Base-by-base conservation (phyloP, 30 jellyfish, hydroid and myxozoan genomes). In the Aurelia aurita complex sp. Pacific region DNA sequence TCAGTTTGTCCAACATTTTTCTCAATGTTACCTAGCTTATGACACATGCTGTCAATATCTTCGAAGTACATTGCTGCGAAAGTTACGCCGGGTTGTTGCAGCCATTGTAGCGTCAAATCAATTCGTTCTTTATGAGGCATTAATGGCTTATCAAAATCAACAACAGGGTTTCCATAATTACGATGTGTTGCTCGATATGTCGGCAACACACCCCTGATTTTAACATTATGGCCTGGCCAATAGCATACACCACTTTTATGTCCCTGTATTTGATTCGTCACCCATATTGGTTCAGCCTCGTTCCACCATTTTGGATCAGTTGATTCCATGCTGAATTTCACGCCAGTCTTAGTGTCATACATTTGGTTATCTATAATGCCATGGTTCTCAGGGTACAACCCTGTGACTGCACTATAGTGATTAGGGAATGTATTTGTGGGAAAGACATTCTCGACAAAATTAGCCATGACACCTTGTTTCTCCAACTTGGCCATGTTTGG, bases 211-310 rank as follows among this genome's bases (percentile, higher is more conserved):
- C 96, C 97, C 16, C 74, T 69, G 4, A 76, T 82, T 33, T 64
- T 73, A 1, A 94, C 93, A 63, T 87, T 76, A 63, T 57, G 90
- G 33, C 97, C 99, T 18, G 99, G 99, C 96, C 96, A 94, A 55
- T 83, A 88, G 68, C 91, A 85, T 19, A 83, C 88, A 4, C 97
- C 99, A 85, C 97, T 94, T 65, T 94, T 77, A 51, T 83, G 85
- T 4, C 99, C 99, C 32, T 85, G 90, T 29, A 5, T 54, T 80
- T 94, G 97, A 74, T 89, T 94, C 3, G 89, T 84, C 36, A 87
- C 69, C 99, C 99, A 94, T 32, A 94, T 87, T 23, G 99, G 99
- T 51, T 75, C 57, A 46, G 57, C 57, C 57, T 46, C 57, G 51
- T 94, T 63, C 97, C 97, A 94, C 99, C 99, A 94, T 35, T 60